Percentiles rank a stretch among this genome's conserved stretches.
phyloP scores from a whole-genome alignment of 2,888 invertebrate genomes.

The Microctonus brassicae region DNA sequence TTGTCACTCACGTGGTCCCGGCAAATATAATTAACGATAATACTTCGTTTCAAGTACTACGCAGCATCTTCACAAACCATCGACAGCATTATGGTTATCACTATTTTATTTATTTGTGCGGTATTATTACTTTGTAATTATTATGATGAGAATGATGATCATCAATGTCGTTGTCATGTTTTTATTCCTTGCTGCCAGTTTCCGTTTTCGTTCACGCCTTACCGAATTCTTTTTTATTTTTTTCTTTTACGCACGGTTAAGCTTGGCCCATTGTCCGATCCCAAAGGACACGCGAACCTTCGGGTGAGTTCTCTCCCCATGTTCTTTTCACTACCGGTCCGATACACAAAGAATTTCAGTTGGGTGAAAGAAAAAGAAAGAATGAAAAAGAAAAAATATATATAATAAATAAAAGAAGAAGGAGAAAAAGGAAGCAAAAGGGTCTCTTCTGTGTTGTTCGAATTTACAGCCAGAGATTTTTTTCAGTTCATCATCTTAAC shows the following conservation, averaged over 20 bases:
- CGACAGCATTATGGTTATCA: too few relatives aligned
- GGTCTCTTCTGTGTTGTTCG: neutral
- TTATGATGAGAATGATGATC: too few relatives aligned
- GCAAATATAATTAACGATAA: neutral
- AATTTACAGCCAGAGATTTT: neutral
- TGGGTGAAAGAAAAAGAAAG: neutral
- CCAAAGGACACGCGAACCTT: conserved; percentile 34
- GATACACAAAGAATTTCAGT: conserved; percentile 30
- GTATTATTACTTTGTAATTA: too few relatives aligned
- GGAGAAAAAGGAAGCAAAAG: neutral
- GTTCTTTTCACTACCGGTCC: conserved; percentile 15
- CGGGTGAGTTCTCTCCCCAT: conserved; percentile 8
- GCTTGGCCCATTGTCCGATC: conserved; percentile 47
- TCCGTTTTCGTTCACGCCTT: conserved; percentile 32
- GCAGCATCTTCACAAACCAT: neutral
- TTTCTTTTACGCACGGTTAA: conserved; percentile 45
- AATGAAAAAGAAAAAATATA: neutral
- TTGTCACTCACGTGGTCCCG: conserved; percentile 23
- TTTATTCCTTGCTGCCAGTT: neutral
- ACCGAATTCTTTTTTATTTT: conserved; percentile 17
- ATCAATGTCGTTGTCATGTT: neutral
- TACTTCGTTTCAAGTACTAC: neutral
- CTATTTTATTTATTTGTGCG: too few relatives aligned
- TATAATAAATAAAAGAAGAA: too few relatives aligned
- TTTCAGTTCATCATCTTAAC: neutral